Base-by-base conservation (phyloP, 2,888 invertebrate species). In the Ypsolopha sequella region DNA sequence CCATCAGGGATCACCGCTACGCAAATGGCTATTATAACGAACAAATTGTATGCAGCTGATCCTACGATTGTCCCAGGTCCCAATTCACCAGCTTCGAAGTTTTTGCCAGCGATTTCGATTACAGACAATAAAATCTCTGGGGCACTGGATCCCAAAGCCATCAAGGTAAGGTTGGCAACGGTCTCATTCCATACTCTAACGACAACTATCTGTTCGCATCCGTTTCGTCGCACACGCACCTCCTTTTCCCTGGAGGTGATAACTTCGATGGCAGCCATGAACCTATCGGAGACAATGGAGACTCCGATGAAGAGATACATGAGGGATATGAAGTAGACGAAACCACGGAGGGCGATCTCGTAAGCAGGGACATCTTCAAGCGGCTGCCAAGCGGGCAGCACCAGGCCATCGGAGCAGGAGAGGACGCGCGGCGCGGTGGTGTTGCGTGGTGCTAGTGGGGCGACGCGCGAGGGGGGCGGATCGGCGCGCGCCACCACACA, bases 141-240 rank as follows among this genome's bases (percentile, higher is more conserved):
- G 2, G 99, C 99, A 63, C 98, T 98, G 24, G 98, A 98, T 2
- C 99, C 99, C 52, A 99, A 85, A 10, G 99, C 99, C 99, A 99
- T 99, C 51, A 99, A 89, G 6, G 99, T 99, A 61, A 99, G 87
- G 82, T 99, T 99, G 58, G 98, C 98, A 44, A 99, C 99, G 2
- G 99, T 99, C 77, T 99, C 99, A 80, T 99, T 99, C 99, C 99
- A 99, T 54, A 99, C 95, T 54, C 98, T 90, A 11, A 99, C 98
- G 50, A 93, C 93, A 44, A 99, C 89, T 61, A 95, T 94, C 68
- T 97, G 95, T 55, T 96, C 95, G 55, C 96, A 95, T 66, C 94
- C 95, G 58, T 94, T 92, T 59, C 95, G 93, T 67, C 95, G 94
- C 54, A 99, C 93, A 64, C 93, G 92, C 66, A 99, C 93, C 77